Percentiles rank a stretch among this genome's conserved stretches.
Conservation (phyloP, 2,888 invertebrate genomes). For the Cosmia pyralina region DNA sequence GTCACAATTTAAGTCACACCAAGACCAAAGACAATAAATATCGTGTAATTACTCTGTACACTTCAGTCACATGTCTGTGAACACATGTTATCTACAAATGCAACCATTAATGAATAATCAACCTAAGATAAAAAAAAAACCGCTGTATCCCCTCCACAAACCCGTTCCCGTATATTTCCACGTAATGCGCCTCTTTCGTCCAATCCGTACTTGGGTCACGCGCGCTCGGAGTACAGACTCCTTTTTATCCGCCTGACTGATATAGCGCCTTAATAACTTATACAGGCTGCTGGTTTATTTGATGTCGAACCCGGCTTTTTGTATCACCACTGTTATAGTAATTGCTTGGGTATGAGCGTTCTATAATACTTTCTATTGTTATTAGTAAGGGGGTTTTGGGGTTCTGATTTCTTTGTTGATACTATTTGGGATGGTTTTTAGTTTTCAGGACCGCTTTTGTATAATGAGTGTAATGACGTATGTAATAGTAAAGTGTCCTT, state of each 20-base stretch:
- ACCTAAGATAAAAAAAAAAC: too few relatives aligned
- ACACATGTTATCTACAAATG: too few relatives aligned
- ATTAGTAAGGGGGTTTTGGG: neutral
- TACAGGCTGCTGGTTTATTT: slow-evolving; percentile 53
- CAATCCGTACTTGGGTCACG: slow-evolving; percentile 79
- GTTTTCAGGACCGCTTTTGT: too few relatives aligned
- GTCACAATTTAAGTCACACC: too few relatives aligned
- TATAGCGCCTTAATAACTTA: slow-evolving; percentile 68
- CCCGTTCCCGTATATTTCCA: slow-evolving; percentile 65
- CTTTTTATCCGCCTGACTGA: slow-evolving; percentile 74
- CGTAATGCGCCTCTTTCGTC: slow-evolving; percentile 71
- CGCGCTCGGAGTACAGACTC: slow-evolving; percentile 78
- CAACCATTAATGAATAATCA: neutral
- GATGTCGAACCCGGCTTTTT: slow-evolving; percentile 52
- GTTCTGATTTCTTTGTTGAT: neutral
- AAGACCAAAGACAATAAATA: too few relatives aligned
- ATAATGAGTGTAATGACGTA: too few relatives aligned
- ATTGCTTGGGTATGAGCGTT: slow-evolving; percentile 30
- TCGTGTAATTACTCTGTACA: too few relatives aligned
- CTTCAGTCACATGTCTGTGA: too few relatives aligned
- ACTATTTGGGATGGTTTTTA: neutral
- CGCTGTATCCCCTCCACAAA: neutral
- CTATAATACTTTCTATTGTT: slow-evolving; percentile 29
- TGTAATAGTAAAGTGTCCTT: too few relatives aligned
- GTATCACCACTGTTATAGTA: slow-evolving; percentile 32